Percentiles rank a stretch among this genome's conserved stretches.
These are phyloP conservation scores for Acrocephalus arundinaceus DNA, from an alignment of 2,113 vertebrate species.

Conservation along the genomic window DNA sequence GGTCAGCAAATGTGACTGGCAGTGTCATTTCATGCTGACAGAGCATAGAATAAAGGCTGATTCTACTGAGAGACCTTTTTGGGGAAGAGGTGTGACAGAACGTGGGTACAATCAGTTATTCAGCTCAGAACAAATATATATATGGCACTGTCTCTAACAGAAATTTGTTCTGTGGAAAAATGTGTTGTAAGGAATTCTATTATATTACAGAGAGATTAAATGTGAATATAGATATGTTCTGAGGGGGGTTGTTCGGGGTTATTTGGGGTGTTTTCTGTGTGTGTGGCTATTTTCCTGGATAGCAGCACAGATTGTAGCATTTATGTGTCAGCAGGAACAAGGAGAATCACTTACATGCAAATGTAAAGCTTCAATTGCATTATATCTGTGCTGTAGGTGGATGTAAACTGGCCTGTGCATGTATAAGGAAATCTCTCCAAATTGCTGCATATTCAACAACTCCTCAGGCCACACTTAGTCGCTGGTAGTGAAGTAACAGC, in stretches of 20 bases:
- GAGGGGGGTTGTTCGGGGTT: neutral
- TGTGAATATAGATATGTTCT: neutral
- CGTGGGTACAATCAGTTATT: conserved; percentile 2
- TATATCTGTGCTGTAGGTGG: neutral
- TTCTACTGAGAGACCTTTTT: conserved; percentile 26
- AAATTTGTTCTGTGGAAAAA: neutral
- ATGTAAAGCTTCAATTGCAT: neutral
- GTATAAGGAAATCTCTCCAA: neutral
- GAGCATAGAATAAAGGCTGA: neutral
- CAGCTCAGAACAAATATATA: neutral
- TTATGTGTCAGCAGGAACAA: neutral
- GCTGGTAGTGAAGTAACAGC: neutral
- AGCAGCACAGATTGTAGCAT: neutral
- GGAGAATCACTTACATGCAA: neutral
- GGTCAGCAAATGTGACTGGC: conserved; percentile 28
- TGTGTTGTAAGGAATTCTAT: neutral
- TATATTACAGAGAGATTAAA: neutral
- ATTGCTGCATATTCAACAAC: neutral
- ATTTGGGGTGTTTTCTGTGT: neutral
- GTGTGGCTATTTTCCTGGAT: neutral
- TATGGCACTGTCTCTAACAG: neutral
- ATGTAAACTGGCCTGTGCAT: neutral
- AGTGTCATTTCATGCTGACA: conserved; percentile 33
- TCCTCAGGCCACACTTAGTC: neutral
- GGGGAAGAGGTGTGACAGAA: neutral